Conservation (phyloP, 2,113 vertebrate genomes). For the Chrysochloris asiatica region DNA sequence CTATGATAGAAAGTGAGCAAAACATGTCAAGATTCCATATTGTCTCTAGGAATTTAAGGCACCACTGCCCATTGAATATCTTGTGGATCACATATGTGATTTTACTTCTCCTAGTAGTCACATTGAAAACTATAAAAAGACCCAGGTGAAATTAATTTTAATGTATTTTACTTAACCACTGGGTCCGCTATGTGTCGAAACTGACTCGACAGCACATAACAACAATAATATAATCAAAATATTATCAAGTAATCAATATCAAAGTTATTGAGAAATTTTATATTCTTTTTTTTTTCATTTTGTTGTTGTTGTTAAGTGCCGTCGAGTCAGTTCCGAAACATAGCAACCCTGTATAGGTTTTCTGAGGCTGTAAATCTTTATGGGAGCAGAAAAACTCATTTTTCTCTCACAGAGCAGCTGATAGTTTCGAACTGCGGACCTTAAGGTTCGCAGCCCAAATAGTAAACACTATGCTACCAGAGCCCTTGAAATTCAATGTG, state of each 20-base stretch:
- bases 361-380: too few relatives aligned
- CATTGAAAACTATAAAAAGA: not conserved
- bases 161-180: constrained; percentile 17
- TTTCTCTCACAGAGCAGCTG: too few relatives aligned
- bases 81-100: not conserved
- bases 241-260: not conserved
- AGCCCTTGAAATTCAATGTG: not conserved
- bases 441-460: too few relatives aligned
- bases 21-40: not conserved
- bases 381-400: too few relatives aligned
- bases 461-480: too few relatives aligned
- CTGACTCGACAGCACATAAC: too few relatives aligned
- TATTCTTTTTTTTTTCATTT: not conserved
- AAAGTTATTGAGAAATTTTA: not conserved
- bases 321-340: too few relatives aligned
- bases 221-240: not conserved
- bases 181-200: too few relatives aligned
- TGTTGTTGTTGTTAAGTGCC: too few relatives aligned
- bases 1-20: not conserved
- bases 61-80: not conserved
- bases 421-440: too few relatives aligned
- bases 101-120: not conserved
- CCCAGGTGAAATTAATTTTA: constrained; percentile 5
- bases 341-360: too few relatives aligned
- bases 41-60: constrained; percentile 11